Conservation (phyloP, 2,797 vertebrate species). For the Sitta carolinensis region DNA sequence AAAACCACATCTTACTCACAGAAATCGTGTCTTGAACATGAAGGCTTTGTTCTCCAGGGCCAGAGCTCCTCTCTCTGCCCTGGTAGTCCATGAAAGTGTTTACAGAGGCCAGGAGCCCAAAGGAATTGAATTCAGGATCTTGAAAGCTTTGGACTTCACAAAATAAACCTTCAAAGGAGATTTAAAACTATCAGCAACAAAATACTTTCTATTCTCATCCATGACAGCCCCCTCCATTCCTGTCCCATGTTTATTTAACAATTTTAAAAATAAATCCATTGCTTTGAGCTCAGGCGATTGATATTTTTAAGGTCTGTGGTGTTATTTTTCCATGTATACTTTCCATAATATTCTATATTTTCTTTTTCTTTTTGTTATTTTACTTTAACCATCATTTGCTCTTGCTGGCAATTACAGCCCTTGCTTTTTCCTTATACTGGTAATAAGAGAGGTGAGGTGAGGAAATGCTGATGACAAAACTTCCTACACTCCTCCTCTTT, state of each 20-base stretch:
- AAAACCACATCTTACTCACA: conserved; percentile 77
- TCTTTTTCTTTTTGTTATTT: conserved; percentile 32
- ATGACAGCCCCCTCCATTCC: neutral
- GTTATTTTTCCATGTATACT: neutral
- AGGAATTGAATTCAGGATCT: conserved; percentile 62
- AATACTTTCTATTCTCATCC: conserved; percentile 60
- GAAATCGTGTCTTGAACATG: conserved; percentile 72
- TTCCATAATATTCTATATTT: conserved; percentile 43
- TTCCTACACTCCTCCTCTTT: neutral
- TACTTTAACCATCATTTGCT: neutral
- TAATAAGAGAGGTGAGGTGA: neutral
- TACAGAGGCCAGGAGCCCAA: conserved; percentile 74
- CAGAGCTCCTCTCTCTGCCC: conserved; percentile 45
- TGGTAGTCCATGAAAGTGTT: conserved; percentile 63
- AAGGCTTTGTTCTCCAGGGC: conserved; percentile 60
- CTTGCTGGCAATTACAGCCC: neutral
- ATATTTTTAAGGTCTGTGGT: conserved; percentile 30
- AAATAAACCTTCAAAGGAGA: conserved; percentile 66
- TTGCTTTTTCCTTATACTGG: neutral
- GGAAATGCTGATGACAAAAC: conserved; percentile 10
- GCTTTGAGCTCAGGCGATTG: conserved; percentile 14
- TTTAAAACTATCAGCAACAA: conserved; percentile 50
- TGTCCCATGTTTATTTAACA: conserved; percentile 39
- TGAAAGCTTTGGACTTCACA: conserved; percentile 49
- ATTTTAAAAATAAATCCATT: conserved; percentile 54